A percentile compares a stretch with the other conserved stretches of the same genome.
phyloP scores from a whole-genome alignment of 2,113 vertebrate genomes.

The Cololabis saira region DNA sequence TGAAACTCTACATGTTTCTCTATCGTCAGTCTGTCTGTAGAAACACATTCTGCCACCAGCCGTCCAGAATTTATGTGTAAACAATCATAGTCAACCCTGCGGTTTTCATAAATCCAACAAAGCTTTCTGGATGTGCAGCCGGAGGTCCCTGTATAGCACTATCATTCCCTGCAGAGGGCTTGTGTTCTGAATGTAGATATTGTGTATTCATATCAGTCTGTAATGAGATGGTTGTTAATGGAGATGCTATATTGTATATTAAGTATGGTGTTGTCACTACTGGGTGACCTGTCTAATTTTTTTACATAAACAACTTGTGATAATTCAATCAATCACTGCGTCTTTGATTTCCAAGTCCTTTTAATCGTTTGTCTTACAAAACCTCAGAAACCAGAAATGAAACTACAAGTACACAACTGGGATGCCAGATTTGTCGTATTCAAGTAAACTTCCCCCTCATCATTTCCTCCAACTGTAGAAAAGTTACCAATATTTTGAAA shows the following conservation, averaged over 20 bases:
- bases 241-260: slow-evolving; percentile 78
- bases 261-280: slow-evolving; percentile 70
- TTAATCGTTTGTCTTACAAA: neutral
- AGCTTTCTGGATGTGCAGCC: slow-evolving; percentile 46
- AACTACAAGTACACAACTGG: slow-evolving; percentile 32
- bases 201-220: slow-evolving; percentile 66
- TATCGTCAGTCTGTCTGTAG: slow-evolving; percentile 20
- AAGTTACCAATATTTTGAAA: too few relatives aligned
- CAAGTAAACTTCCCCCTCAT: neutral
- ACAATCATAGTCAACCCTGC: slow-evolving; percentile 30
- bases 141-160: slow-evolving; percentile 64
- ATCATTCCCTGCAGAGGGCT: slow-evolving; percentile 65
- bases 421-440: slow-evolving; percentile 42
- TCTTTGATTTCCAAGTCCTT: neutral
- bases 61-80: slow-evolving; percentile 20
- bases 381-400: slow-evolving; percentile 19
- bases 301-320: slow-evolving; percentile 70
- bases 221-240: slow-evolving; percentile 68
- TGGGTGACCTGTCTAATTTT: slow-evolving; percentile 64
- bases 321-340: slow-evolving; percentile 26
- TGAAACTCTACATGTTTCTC: neutral
- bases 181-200: slow-evolving; percentile 74
- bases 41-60: slow-evolving; percentile 34
- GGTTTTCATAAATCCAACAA: slow-evolving; percentile 41
- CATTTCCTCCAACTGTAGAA: too few relatives aligned